Conservation (phyloP, 2,888 invertebrate species). For the Caprella mutica region DNA sequence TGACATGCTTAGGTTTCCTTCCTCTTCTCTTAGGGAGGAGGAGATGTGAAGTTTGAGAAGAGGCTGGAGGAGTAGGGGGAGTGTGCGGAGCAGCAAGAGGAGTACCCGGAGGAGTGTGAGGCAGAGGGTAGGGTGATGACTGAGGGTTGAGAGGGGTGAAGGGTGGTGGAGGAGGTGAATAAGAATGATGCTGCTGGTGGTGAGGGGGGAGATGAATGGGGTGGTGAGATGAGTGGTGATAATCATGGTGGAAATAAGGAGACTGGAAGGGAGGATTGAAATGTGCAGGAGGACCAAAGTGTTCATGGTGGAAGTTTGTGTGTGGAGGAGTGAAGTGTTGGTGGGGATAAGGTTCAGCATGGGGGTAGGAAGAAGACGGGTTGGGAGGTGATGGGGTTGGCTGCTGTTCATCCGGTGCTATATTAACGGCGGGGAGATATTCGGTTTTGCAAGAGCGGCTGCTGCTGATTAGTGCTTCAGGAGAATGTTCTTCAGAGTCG, state of each 20-base stretch:
- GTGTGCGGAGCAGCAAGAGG: constrained; percentile 4
- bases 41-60: background rate
- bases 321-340: background rate
- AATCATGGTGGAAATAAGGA: constrained; percentile 4
- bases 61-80: background rate
- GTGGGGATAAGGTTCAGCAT: background rate
- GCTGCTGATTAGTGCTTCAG: constrained; percentile 7
- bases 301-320: too few species aligned
- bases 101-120: background rate
- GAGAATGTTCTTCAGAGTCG: constrained; percentile 4
- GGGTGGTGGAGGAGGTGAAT: constrained; percentile 2
- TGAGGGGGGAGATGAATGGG: background rate
- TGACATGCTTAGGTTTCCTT: constrained; percentile 17
- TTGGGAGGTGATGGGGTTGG: background rate
- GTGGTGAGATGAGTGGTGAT: constrained; percentile 3
- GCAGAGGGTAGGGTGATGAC: background rate
- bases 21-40: constrained; percentile 11
- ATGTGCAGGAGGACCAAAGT: too few species aligned
- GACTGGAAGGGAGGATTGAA: constrained; percentile 2
- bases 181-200: background rate
- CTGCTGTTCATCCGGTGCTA: background rate
- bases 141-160: background rate
- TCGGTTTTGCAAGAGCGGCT: constrained; percentile 1
- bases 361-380: background rate
- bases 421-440: background rate